phyloP scores from a whole-genome alignment of 30 jellyfish, hydroid and myxozoan species.

The Mastigias papua region DNA sequence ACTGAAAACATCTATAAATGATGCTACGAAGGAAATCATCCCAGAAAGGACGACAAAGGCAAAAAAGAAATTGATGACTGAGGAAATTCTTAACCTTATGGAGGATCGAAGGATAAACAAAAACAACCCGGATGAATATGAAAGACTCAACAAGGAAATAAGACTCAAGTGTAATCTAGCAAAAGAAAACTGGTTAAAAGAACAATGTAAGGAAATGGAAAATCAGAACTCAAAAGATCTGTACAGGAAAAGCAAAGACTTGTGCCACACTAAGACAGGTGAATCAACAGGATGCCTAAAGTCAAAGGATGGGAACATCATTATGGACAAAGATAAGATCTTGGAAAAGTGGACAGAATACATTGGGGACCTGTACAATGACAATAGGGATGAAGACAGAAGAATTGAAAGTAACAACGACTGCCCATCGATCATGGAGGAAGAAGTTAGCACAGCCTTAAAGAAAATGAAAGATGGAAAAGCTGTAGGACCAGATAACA shows the following conservation, averaged over 20 bases:
- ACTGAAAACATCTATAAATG: not conserved
- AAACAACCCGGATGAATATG: not conserved
- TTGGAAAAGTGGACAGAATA: constrained; percentile 1
- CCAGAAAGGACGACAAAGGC: not conserved
- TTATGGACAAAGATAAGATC: not conserved
- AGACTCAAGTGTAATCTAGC: not conserved
- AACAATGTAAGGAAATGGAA: constrained; percentile 24
- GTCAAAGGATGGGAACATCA: not conserved
- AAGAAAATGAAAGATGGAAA: not conserved
- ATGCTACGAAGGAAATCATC: not conserved
- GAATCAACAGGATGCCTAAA: not conserved
- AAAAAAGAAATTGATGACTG: not conserved
- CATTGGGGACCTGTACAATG: not conserved
- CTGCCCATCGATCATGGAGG: constrained; percentile 4
- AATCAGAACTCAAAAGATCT: not conserved
- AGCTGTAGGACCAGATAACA: constrained; percentile 37
- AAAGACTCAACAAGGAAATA: not conserved
- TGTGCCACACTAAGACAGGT: not conserved
- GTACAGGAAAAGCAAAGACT: not conserved
- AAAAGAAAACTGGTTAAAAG: constrained; percentile 2
- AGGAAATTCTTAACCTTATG: constrained; percentile 14
- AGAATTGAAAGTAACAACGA: not conserved
- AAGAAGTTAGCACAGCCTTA: constrained; percentile 3
- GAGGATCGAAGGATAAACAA: not conserved
- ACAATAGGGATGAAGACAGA: not conserved